Evolutionary conservation across 2,113 vertebrate genomes (phyloP).

Genomic region (Colinus virginianus): DNA sequence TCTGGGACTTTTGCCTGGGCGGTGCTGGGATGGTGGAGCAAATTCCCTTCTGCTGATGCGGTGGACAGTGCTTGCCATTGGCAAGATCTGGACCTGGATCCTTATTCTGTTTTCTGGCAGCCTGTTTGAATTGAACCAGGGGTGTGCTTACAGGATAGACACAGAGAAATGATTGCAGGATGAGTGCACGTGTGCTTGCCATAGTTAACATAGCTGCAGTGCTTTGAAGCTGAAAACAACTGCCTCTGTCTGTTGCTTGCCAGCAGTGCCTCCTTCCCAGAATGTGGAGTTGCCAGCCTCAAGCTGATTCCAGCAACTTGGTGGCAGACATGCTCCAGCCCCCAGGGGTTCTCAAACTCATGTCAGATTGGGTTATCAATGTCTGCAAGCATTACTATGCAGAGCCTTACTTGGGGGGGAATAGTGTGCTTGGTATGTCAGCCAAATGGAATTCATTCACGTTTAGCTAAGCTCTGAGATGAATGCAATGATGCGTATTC

Average conservation of each 20-base stretch:
- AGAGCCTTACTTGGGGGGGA: neutral
- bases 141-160: neutral
- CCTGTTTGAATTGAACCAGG: neutral
- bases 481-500: conserved; percentile 8
- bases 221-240: conserved; percentile 15
- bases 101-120: neutral
- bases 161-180: neutral
- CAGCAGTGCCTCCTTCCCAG: neutral
- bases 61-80: neutral
- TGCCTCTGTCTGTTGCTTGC: neutral
- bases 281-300: neutral
- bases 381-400: neutral
- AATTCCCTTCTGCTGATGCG: neutral
- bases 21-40: neutral
- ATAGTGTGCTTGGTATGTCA: neutral
- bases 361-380: neutral
- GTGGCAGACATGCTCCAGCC: neutral
- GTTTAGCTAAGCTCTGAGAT: neutral
- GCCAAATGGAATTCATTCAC: conserved; percentile 14
- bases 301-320: neutral
- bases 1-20: neutral
- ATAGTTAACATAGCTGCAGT: neutral
- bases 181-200: neutral
- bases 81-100: neutral
- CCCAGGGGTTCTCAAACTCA: neutral